Conservation (phyloP, 2,113 vertebrate species). For the Crypturellus undulatus region DNA sequence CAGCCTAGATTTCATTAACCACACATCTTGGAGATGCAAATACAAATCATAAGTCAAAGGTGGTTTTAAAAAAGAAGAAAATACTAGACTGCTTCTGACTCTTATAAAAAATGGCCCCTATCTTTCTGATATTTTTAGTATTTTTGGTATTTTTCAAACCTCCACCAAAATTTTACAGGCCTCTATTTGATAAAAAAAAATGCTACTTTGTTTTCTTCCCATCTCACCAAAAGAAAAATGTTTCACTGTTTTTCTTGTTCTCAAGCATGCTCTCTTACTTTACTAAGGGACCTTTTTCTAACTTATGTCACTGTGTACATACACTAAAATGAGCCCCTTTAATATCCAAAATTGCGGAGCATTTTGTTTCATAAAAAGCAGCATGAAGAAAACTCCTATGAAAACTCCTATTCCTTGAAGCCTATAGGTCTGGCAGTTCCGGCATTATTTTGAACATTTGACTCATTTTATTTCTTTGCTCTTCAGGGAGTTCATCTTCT, state of each 20-base stretch:
- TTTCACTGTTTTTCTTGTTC: too few species aligned
- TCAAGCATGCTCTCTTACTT: neutral
- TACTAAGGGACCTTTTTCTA: neutral
- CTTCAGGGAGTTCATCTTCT: constrained; percentile 21
- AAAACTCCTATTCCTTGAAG: neutral
- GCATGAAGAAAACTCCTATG: neutral
- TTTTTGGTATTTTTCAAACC: too few species aligned
- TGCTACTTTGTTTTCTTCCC: neutral
- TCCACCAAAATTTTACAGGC: neutral
- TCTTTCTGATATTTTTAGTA: neutral
- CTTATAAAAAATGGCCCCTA: neutral
- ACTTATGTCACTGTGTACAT: neutral
- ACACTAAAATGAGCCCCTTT: neutral
- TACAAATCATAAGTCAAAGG: neutral
- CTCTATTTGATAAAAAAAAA: neutral
- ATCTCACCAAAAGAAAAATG: too few species aligned
- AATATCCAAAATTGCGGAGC: neutral
- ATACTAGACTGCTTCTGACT: neutral
- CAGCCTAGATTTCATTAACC: neutral
- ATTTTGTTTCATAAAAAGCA: neutral
- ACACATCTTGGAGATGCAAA: neutral
- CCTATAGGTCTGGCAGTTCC: neutral
- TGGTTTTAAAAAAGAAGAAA: neutral
- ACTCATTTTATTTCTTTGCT: constrained; percentile 1
- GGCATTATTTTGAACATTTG: neutral